Evolutionary conservation across 2,888 invertebrate genomes (phyloP), one percentile per base, ranked within the genome.

Genomic region (Macrophya annulata): DNA sequence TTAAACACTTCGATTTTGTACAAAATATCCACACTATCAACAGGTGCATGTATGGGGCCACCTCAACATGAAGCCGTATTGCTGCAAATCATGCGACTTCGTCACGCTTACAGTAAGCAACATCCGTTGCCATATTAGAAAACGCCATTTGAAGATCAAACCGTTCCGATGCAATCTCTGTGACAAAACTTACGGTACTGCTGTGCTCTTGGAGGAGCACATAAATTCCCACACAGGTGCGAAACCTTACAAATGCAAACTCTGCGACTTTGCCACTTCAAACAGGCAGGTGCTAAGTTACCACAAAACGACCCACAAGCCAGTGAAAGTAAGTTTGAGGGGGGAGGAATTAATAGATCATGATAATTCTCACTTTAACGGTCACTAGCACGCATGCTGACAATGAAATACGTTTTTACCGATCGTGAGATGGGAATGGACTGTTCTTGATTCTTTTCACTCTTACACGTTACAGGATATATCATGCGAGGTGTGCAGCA

Each of bases 11-110:
- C 10, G 15, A 45, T 43, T 21, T 17, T 43, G 9, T 0, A 74
- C 10, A n/a, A 45, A 43, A 45, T 74, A 43, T 45, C 21, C 6
- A 21, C 21, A 21, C 31, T 86, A 25, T 31, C 17, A 45, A 85
- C 68, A 91, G 89, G 91, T 92, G 3, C 92, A 92, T 71, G 87
- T 92, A 17, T 91, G 91, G 92, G 88, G 90, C 12, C 92, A 92
- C 81, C 86, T 92, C 5, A 89, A 90, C 2, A 92, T 92, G 90
- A 91, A 90, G 85, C 92, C 92, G 0, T 92, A 89, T 85, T 87
- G 90, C 21, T 92, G 92, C 84, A 90, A 86, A 74, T 88, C 86
- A 0, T 92, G 92, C 72, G 88, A 90, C 10, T 92, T 91, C 65
- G 83, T 91, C 3, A 92, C 92, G 0, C 90, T 92, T 0, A 92